Percentiles rank a stretch among this genome's conserved stretches.
Evolutionary conservation across 1,140 invertebrate genomes (phyloP).

Genomic region (Melitaea cinxia): DNA sequence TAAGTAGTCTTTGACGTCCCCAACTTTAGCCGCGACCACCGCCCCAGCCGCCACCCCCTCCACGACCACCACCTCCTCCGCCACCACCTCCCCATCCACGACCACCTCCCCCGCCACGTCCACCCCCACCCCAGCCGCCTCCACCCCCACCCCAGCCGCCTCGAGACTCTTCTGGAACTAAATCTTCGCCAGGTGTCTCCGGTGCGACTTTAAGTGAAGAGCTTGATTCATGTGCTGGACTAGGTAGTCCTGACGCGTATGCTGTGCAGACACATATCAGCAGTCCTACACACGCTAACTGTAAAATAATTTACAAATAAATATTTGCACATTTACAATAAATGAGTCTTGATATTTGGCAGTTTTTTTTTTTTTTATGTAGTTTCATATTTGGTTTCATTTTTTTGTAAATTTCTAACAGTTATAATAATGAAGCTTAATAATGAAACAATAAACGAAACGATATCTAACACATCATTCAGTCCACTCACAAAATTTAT

Average conservation of each 20-base stretch:
- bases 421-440: too few relatives aligned
- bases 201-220: too few relatives aligned
- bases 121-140: constrained; percentile 8
- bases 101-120: constrained; percentile 11
- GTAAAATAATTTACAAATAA: constrained; percentile 25
- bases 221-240: neutral
- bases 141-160: constrained; percentile 7
- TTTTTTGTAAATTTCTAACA: too few relatives aligned
- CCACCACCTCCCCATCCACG: constrained; percentile 17
- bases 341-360: too few relatives aligned
- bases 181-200: neutral
- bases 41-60: too few relatives aligned
- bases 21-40: too few relatives aligned
- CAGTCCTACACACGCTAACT: constrained; percentile 35
- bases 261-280: constrained; percentile 38
- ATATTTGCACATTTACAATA: too few relatives aligned
- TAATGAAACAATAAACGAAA: too few relatives aligned
- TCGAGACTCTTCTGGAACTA: neutral
- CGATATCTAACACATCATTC: too few relatives aligned
- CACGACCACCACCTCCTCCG: constrained; percentile 11
- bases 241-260: constrained; percentile 36
- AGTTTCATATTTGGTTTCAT: too few relatives aligned
- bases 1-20: constrained; percentile 12
- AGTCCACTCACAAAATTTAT: too few relatives aligned
- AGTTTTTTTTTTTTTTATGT: too few relatives aligned